Evolutionary conservation across 35 echinoderm and acorn worm genomes (phyloP).

Genomic region (Hemicentrotus pulcherrimus): DNA sequence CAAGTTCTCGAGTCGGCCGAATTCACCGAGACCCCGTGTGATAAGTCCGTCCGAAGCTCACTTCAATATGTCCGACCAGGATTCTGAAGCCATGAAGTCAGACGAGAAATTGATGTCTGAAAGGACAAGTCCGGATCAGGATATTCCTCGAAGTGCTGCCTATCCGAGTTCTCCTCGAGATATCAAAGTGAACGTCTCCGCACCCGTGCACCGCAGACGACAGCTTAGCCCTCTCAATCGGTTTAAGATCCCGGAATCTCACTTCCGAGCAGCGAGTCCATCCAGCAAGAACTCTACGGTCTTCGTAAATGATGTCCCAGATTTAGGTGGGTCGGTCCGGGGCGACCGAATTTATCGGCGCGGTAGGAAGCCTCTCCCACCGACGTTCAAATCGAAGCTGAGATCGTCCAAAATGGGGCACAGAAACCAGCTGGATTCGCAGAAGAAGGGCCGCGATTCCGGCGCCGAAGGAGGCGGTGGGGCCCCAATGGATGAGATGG

Average conservation of each 20-base stretch:
- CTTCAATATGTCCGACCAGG: not conserved
- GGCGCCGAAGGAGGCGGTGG: not conserved
- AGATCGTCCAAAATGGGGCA: not conserved
- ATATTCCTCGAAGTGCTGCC: not conserved
- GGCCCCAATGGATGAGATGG: not conserved
- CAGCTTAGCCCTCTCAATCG: constrained; percentile 31
- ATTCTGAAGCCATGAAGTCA: not conserved
- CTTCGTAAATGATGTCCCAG: constrained; percentile 37
- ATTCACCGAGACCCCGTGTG: constrained; percentile 20
- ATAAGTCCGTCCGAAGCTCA: constrained; percentile 4
- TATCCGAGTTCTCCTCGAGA: constrained; percentile 16
- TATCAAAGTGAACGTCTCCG: constrained; percentile 15
- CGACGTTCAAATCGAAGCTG: not conserved
- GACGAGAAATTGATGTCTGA: not conserved
- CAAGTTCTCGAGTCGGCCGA: constrained; percentile 17
- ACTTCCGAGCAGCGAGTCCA: constrained; percentile 32
- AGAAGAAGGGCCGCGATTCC: not conserved
- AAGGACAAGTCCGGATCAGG: constrained; percentile 19
- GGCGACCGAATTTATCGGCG: not conserved
- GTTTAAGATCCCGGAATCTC: constrained; percentile 40
- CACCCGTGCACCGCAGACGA: constrained; percentile 20
- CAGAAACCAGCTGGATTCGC: not conserved
- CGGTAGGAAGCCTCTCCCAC: not conserved
- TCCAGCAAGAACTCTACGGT: constrained; percentile 41
- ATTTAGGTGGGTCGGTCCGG: constrained; percentile 7